A percentile compares a stretch with the other conserved stretches of the same genome.
Evolutionary conservation across 2,113 vertebrate genomes (phyloP).

Genomic region (Eubucco bourcierii): DNA sequence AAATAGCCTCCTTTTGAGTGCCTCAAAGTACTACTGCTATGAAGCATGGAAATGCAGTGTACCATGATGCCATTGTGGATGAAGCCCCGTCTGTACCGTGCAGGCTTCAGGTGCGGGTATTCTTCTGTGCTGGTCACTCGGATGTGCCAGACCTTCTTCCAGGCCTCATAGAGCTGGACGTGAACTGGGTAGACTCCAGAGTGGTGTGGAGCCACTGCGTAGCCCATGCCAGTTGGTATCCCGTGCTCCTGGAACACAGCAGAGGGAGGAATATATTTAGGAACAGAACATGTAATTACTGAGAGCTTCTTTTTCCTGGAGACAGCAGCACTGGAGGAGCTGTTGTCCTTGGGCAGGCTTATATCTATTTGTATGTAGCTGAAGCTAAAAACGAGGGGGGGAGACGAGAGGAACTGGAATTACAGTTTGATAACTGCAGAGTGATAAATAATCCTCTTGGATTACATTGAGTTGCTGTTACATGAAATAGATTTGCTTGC

Average conservation of each 20-base stretch:
- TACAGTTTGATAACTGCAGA: neutral
- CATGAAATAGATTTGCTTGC: neutral
- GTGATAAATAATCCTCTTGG: neutral
- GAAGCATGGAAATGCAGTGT: constrained; percentile 73
- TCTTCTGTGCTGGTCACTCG: constrained; percentile 96
- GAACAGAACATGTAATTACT: accelerated
- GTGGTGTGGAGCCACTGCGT: constrained; percentile 95
- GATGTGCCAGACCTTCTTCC: constrained; percentile 95
- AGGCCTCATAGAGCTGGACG: constrained; percentile 93
- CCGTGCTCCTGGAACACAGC: constrained; percentile 84
- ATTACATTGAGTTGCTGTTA: neutral
- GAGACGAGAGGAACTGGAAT: neutral
- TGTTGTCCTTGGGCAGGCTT: neutral
- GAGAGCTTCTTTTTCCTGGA: neutral
- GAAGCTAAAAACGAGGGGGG: neutral
- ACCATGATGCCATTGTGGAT: constrained; percentile 96
- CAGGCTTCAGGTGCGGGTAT: constrained; percentile 96
- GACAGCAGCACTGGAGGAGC: neutral
- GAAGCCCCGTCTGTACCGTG: constrained; percentile 94
- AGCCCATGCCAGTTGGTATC: constrained; percentile 91
- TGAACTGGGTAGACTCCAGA: constrained; percentile 96
- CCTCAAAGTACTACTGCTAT: neutral
- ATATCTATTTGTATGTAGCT: neutral
- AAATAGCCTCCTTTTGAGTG: neutral
- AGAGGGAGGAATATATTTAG: neutral